Evolutionary conservation across 2,797 vertebrate genomes (phyloP).

Genomic region (Pseudopleuronectes americanus): DNA sequence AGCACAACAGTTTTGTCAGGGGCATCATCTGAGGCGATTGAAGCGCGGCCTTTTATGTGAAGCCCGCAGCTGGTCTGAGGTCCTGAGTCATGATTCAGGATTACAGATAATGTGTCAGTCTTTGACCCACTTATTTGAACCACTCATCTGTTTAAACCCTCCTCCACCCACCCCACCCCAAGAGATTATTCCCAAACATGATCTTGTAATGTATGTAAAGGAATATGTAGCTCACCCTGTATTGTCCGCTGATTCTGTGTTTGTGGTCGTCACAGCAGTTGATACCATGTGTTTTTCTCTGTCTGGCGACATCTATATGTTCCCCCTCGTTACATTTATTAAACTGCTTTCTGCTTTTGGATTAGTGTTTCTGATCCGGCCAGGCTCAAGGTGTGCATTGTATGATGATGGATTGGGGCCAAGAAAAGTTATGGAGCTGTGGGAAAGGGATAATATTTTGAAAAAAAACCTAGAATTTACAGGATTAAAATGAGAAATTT

Average conservation of each 20-base stretch:
- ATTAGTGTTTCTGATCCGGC: background rate
- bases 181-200: background rate
- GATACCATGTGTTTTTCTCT: background rate
- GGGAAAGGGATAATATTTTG: too few species aligned
- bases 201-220: background rate
- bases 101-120: background rate
- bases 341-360: background rate
- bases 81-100: background rate
- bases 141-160: background rate
- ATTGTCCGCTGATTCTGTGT: background rate
- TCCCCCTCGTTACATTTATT: background rate
- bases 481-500: too few species aligned
- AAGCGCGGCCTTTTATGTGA: background rate
- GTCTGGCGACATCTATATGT: background rate
- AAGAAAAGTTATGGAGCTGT: too few species aligned
- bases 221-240: background rate
- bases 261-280: background rate
- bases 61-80: background rate
- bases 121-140: background rate
- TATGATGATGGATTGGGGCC: background rate
- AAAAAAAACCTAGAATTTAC: too few species aligned
- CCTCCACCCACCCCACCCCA: background rate
- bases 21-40: too few species aligned
- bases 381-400: background rate
- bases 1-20: conserved; percentile 9